phyloP scores from a whole-genome alignment of 2,797 vertebrate species.

The Lacerta bilineata region DNA sequence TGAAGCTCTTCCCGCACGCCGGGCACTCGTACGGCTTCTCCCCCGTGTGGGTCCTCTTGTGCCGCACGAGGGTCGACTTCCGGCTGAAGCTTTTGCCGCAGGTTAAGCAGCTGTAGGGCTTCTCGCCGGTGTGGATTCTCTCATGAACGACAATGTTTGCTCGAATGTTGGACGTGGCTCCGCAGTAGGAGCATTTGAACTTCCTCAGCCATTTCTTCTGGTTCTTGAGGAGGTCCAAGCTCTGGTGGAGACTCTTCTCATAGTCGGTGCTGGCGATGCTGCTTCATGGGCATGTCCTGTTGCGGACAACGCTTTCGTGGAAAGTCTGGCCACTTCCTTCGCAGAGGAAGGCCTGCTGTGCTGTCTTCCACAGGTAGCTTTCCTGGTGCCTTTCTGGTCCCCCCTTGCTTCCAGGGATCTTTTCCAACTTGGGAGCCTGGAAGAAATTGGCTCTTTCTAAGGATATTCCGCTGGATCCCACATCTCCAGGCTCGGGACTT shows the following conservation, averaged over 20 bases:
- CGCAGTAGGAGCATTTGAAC: slow-evolving; percentile 60
- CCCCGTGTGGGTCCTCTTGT: slow-evolving; percentile 29
- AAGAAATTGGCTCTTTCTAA: not conserved
- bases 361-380: slow-evolving; percentile 3
- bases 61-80: slow-evolving; percentile 37
- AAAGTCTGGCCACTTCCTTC: not conserved
- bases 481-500: not conserved
- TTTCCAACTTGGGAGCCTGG: not conserved
- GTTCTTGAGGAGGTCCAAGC: slow-evolving; percentile 3
- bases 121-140: slow-evolving; percentile 50
- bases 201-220: not conserved
- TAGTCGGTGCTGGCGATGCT: not conserved
- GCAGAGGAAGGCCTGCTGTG: not conserved
- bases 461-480: no score
- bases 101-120: slow-evolving; percentile 38
- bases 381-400: not conserved
- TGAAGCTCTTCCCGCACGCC: slow-evolving; percentile 7
- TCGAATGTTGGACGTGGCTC: slow-evolving; percentile 45
- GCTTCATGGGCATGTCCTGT: not conserved
- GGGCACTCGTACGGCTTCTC: slow-evolving; percentile 26
- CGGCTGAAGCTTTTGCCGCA: slow-evolving; percentile 47
- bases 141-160: slow-evolving; percentile 25
- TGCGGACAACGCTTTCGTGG: not conserved
- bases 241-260: slow-evolving; percentile 3
- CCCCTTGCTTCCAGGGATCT: not conserved